phyloP scores from a whole-genome alignment of 2,113 vertebrate genomes.

The Lepus timidus region DNA sequence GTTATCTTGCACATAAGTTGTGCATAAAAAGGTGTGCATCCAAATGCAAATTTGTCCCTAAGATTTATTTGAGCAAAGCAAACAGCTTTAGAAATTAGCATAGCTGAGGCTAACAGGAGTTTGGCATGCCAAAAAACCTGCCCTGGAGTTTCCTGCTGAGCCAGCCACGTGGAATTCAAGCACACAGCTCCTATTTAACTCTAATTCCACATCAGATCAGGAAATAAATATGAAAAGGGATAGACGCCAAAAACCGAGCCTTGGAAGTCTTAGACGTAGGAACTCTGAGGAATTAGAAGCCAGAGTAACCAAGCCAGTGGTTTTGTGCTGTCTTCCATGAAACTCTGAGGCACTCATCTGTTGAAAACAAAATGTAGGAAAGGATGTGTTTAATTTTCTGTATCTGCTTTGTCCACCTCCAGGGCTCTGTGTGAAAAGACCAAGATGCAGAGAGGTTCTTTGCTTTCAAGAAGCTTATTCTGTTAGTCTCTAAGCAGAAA shows the following conservation, averaged over 20 bases:
- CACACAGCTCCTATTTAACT: conserved; percentile 82
- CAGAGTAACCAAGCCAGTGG: conserved; percentile 75
- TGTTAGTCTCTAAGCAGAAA: conserved; percentile 20
- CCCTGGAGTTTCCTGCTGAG: conserved; percentile 79
- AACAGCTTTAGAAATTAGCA: conserved; percentile 80
- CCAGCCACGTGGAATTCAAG: conserved; percentile 81
- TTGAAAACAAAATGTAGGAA: conserved; percentile 70
- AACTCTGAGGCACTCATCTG: conserved; percentile 54
- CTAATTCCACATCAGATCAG: conserved; percentile 83
- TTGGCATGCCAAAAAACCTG: conserved; percentile 78
- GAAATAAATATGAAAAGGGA: conserved; percentile 81
- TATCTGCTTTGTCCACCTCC: neutral
- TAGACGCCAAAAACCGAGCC: conserved; percentile 76
- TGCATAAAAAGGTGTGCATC: conserved; percentile 74
- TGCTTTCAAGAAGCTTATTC: conserved; percentile 37
- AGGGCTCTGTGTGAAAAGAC: neutral
- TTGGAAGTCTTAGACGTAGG: conserved; percentile 69
- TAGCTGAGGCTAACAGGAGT: conserved; percentile 72
- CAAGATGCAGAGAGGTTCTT: neutral
- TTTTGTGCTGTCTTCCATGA: conserved; percentile 75
- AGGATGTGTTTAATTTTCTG: conserved; percentile 67
- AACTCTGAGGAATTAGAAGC: conserved; percentile 78
- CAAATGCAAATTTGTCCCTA: conserved; percentile 65
- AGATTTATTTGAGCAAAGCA: conserved; percentile 77
- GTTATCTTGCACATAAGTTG: conserved; percentile 66